A percentile compares a stretch with the other conserved stretches of the same genome.
phyloP scores from a whole-genome alignment of 2,113 vertebrate genomes.

The Larimichthys polyactis region DNA sequence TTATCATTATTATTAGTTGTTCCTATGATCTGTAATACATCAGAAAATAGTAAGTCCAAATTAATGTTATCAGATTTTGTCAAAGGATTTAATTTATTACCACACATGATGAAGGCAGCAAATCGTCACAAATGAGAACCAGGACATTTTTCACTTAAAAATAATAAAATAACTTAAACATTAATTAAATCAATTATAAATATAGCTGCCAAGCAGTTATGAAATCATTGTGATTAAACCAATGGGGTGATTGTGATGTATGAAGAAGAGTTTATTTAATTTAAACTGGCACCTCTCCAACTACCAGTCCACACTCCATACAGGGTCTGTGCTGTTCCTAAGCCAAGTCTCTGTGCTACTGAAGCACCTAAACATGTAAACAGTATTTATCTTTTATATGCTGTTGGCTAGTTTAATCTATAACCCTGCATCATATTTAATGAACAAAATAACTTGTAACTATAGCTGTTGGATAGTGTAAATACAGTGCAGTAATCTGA shows the following conservation, averaged over 20 bases:
- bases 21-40: not conserved
- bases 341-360: too few species aligned
- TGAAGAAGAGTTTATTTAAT: too few species aligned
- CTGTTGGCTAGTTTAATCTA: not conserved
- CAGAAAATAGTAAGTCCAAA: not conserved
- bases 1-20: too few species aligned
- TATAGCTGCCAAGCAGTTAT: not conserved
- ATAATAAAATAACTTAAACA: not conserved
- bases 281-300: too few species aligned
- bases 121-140: not conserved
- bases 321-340: too few species aligned
- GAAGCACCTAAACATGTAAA: not conserved
- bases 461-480: not conserved
- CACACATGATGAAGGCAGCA: not conserved
- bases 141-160: not conserved
- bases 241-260: too few species aligned
- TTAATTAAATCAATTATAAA: not conserved
- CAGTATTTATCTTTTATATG: not conserved
- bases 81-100: not conserved
- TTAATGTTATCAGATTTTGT: not conserved
- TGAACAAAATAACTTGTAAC: not conserved
- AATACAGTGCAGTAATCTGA: not conserved
- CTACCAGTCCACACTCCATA: too few species aligned
- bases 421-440: not conserved
- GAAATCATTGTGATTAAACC: too few species aligned